Evolutionary conservation across 2,113 vertebrate genomes (phyloP), one percentile per base, ranked within the genome.

Genomic region (Pavo muticus): DNA sequence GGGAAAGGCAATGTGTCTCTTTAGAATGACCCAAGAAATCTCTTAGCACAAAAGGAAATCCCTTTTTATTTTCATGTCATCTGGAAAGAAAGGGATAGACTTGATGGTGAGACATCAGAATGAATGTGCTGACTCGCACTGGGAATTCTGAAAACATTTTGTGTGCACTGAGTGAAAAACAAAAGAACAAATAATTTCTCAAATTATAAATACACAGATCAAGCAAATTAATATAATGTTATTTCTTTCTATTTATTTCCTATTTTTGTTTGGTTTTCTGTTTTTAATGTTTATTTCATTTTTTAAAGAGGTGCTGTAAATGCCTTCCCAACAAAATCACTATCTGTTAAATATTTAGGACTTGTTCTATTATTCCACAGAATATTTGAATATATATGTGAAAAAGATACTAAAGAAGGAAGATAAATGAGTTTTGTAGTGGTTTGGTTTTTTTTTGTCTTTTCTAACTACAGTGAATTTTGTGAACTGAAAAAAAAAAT

Each of bases 51-150:
- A 71, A 86, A 84, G 7, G 3, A 84, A 74, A 64, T 87, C 29
- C 40, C 2, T 0, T 35, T 82, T 52, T 75, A 4, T 72, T 88
- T 65, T 60, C 45, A 35, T 78, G 17, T 14, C 3, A 3, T n/a
- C 50, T 61, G 3, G 40, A 69, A 78, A 48, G 10, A 10, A 42
- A 1, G 1, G 52, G 7, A 15, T 75, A 32, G 39, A 68, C 16
- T 4, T 0, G 0, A 32, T 3, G 59, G 5, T 32, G 7, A 16
- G 13, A 48, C 15, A 19, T 71, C 35, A 64, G 12, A 16, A n/a
- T 54, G 10, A 15, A 1, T 6, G 7, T 35, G 10, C 11, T 88
- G 17, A 12, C 9, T 77, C 77, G 13, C 37, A 48, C 29, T 21
- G 7, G 44, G 17, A 91, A 52, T 45, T 4, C 44, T 72, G 47